These are phyloP conservation scores for Suncus etruscus DNA, from an alignment of 2,113 vertebrate species.

Conservation along the genomic window DNA sequence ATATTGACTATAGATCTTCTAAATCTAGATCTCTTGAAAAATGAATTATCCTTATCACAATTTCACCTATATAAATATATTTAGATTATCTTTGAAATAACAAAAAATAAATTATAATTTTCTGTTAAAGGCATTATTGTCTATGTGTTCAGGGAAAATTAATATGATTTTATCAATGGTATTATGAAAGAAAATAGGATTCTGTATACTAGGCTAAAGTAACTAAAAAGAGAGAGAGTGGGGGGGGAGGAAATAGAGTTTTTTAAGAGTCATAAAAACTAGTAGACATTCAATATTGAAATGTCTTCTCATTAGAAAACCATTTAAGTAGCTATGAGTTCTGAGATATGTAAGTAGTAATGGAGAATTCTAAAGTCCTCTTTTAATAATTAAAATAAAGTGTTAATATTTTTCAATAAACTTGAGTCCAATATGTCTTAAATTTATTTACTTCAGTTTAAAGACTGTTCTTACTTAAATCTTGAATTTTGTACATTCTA, in stretches of 20 bases:
- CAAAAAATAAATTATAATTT: background rate
- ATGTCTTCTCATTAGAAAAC: no score
- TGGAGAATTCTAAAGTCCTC: background rate
- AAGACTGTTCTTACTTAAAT: background rate
- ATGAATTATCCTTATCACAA: no score
- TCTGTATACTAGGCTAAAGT: background rate
- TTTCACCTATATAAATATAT: background rate
- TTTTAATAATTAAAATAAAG: background rate
- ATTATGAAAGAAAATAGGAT: background rate
- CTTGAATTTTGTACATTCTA: background rate
- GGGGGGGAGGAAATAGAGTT: background rate
- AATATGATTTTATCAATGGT: background rate
- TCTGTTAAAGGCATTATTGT: background rate
- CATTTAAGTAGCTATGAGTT: background rate
- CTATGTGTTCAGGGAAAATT: background rate
- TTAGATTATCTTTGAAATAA: conserved; percentile 10
- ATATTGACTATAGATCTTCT: no score
- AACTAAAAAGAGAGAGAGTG: background rate
- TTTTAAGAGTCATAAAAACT: background rate
- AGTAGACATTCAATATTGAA: background rate
- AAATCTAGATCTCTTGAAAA: no score
- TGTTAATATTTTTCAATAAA: no score
- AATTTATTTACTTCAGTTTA: no score
- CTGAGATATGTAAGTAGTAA: background rate
- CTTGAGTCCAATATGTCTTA: no score